phyloP scores from a whole-genome alignment of 2,888 invertebrate species.

The Odontothrips loti region DNA sequence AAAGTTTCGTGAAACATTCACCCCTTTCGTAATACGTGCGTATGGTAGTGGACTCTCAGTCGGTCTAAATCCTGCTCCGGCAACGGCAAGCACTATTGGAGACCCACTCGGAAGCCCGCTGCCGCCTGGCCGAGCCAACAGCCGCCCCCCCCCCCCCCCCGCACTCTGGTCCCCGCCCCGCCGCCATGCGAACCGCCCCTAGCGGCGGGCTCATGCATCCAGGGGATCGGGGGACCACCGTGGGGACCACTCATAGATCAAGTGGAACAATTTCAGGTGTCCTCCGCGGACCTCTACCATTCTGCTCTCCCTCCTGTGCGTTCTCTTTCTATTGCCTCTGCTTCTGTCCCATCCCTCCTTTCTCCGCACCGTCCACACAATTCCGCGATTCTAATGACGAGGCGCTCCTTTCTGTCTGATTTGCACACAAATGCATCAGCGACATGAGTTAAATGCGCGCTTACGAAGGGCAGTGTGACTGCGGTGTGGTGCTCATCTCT shows the following conservation, averaged over 20 bases:
- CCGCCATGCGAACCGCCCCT: not conserved
- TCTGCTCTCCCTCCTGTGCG: not conserved
- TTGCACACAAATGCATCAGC: no score
- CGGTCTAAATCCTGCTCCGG: no score
- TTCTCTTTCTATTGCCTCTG: not conserved
- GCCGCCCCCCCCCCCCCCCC: no score
- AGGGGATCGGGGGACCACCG: not conserved
- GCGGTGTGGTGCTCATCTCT: no score
- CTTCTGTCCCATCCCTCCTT: not conserved
- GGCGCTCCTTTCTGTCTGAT: no score
- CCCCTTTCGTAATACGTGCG: no score
- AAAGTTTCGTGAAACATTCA: no score
- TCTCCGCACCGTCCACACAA: not conserved
- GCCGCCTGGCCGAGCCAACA: not conserved
- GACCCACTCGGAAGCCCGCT: not conserved
- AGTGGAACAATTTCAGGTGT: conserved; percentile 17
- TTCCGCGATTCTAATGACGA: not conserved
- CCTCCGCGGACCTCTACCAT: not conserved
- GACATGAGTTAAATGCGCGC: no score
- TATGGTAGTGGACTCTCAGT: no score
- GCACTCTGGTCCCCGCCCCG: not conserved
- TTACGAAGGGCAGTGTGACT: no score
- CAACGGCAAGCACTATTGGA: no score
- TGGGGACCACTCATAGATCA: conserved; percentile 15
- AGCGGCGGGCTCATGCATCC: not conserved